Evolutionary conservation across 2,888 invertebrate genomes (phyloP), one percentile per base, ranked within the genome.

Genomic region (Campoplex capitator): DNA sequence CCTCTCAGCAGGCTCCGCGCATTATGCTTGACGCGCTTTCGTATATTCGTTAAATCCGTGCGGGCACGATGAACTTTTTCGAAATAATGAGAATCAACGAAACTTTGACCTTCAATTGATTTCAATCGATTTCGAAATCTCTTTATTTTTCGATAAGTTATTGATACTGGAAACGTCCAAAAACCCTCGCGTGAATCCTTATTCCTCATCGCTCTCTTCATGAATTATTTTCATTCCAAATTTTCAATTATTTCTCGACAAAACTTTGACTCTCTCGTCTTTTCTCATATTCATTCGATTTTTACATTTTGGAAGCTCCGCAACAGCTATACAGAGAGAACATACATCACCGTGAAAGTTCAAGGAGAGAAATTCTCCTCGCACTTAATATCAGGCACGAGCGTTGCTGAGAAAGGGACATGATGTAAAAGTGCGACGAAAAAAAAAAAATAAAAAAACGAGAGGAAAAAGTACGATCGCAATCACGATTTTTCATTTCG

Each of bases 401-500:
- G 51, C 35, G 77, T 23, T 35, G 6, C 16, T 9, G 16, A 35
- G 51, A 32, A 48, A 48, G 65, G 32, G 65, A 65, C 23, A 23
- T 23, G 8, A 67, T 16, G 67, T 42, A 79, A 58, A 45, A 8
- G 54, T 13, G 38, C 38, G 35, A 58, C 45, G 16, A 71, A 58
- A 56, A 23, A 23, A 23, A 23, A 23, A 23, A 23, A 23, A 23
- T 0, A 23, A 23, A 23, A 23, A 48, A 79, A 6, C 6, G 11
- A 62, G 48, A 48, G 38, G 16, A 56, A 70, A 73, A 81, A 65
- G 54, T 51, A 48, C 67, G 48, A 82, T 81, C 18, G 76, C 67
- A 82, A 82, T 74, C 54, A 67, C 71, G 71, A 83, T 83, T 83
- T 83, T 83, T 83, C 76, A 78, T 78, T 73, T 76, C 51, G 51